These are phyloP conservation scores for Rhyacophila brunnea DNA, from an alignment of 1,140 invertebrate species.

Conservation along the genomic window DNA sequence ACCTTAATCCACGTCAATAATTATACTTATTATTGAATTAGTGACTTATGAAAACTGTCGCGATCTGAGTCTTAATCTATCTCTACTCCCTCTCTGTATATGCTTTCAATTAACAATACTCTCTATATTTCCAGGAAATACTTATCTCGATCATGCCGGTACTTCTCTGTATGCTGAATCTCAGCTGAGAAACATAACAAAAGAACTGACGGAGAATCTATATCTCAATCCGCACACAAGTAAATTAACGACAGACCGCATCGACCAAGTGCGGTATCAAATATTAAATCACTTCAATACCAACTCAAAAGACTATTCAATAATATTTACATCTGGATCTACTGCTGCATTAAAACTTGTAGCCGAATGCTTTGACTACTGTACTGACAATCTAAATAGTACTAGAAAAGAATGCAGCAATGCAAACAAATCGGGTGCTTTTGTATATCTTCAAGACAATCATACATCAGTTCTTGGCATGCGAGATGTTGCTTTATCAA, in stretches of 20 bases:
- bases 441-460: constrained; percentile 86
- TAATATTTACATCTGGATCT: constrained; percentile 90
- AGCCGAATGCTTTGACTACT: constrained; percentile 73
- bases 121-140: constrained; percentile 63
- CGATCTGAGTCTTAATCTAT: too few species aligned
- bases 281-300: constrained; percentile 85
- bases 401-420: constrained; percentile 31
- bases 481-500: constrained; percentile 63
- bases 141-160: constrained; percentile 90
- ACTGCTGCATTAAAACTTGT: constrained; percentile 82
- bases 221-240: constrained; percentile 91
- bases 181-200: constrained; percentile 67
- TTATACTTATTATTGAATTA: too few species aligned
- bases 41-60: too few species aligned
- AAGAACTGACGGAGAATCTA: constrained; percentile 67
- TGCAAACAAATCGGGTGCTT: constrained; percentile 55
- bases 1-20: too few species aligned
- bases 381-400: constrained; percentile 35
- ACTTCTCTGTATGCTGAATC: constrained; percentile 77
- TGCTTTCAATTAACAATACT: too few species aligned
- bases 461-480: constrained; percentile 95
- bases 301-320: constrained; percentile 72
- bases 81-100: too few species aligned
- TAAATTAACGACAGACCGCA: constrained; percentile 70
- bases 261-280: constrained; percentile 79